A percentile compares a stretch with the other conserved stretches of the same genome.
Evolutionary conservation across 2,113 vertebrate species (phyloP).

Genomic region (Pluvialis apricaria): DNA sequence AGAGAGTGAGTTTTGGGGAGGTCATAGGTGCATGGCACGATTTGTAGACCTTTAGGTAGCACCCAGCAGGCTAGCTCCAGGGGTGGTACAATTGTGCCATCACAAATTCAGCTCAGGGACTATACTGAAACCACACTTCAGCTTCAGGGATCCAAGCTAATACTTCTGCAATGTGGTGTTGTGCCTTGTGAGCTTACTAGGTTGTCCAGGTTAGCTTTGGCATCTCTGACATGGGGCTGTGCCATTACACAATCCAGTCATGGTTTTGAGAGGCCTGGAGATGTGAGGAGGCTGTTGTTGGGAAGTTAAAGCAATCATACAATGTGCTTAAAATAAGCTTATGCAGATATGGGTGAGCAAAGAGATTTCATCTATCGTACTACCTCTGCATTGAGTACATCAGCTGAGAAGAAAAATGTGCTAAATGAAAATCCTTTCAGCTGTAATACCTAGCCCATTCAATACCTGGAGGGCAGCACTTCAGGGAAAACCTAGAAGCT

Average conservation of each 20-base stretch:
- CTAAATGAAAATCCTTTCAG: constrained; percentile 16
- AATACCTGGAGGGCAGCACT: not conserved
- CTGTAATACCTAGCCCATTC: not conserved
- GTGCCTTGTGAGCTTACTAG: not conserved
- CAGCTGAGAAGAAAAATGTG: not conserved
- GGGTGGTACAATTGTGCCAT: not conserved
- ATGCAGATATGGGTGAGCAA: not conserved
- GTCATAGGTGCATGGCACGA: not conserved
- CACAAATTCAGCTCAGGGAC: not conserved
- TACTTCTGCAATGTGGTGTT: not conserved
- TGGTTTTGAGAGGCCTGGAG: not conserved
- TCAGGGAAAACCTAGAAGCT: not conserved
- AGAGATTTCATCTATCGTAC: not conserved
- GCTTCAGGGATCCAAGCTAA: not conserved
- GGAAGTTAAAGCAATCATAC: not conserved
- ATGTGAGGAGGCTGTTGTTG: not conserved
- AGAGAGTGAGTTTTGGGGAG: not conserved
- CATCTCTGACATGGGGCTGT: not conserved
- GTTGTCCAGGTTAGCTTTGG: not conserved
- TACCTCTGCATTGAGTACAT: not conserved
- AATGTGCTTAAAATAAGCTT: not conserved
- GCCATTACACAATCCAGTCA: not conserved
- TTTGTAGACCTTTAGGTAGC: not conserved
- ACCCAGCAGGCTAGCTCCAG: not conserved
- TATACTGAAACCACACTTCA: not conserved